Percentiles rank a stretch among this genome's conserved stretches.
Evolutionary conservation across 2,113 vertebrate species (phyloP).

Genomic region (Megaceryle maxima): DNA sequence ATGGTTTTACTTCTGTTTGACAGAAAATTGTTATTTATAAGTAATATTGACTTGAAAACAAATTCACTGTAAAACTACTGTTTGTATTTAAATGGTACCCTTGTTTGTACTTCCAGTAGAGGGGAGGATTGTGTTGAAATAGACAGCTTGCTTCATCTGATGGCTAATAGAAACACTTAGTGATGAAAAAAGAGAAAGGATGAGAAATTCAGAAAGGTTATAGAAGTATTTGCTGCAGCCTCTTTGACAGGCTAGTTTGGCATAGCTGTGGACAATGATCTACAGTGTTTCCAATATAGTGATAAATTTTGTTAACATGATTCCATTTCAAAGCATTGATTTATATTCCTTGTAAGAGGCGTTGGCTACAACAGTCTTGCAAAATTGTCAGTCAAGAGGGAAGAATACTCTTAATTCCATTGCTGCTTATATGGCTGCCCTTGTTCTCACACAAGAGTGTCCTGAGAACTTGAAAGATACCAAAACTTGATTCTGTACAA

Average conservation of each 20-base stretch:
- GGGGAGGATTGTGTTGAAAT: not conserved
- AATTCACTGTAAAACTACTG: not conserved
- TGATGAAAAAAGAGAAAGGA: not conserved
- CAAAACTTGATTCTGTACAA: not conserved
- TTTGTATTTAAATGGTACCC: not conserved
- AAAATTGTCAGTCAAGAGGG: not conserved
- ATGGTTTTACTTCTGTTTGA: not conserved
- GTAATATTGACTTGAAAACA: not conserved
- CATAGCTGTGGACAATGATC: not conserved
- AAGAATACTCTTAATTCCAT: not conserved
- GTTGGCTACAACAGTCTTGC: not conserved
- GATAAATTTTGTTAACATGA: not conserved
- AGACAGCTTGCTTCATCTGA: not conserved
- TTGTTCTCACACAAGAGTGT: not conserved
- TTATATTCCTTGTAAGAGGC: not conserved
- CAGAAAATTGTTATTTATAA: not conserved
- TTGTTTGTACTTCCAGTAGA: not conserved
- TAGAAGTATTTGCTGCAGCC: not conserved
- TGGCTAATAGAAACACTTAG: not conserved
- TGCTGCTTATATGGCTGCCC: not conserved
- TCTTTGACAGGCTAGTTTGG: not conserved
- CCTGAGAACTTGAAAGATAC: not conserved
- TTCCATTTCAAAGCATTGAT: not conserved
- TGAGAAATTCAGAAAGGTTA: not conserved
- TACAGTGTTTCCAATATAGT: not conserved